Conservation (phyloP, 1,140 invertebrate genomes). For the Halesus radiatus region DNA sequence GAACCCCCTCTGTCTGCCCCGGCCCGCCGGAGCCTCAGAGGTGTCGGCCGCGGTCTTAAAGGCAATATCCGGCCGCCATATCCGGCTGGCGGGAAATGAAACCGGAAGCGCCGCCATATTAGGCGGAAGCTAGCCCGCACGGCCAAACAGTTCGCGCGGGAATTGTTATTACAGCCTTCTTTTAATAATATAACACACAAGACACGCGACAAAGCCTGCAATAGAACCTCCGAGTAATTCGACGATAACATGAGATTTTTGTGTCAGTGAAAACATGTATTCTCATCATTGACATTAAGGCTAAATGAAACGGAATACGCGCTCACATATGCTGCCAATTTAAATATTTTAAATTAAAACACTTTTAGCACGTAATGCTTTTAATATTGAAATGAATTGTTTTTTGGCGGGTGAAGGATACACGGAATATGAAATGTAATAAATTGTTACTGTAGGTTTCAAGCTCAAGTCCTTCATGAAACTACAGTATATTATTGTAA, state of each 20-base stretch:
- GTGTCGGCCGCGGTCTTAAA: constrained; percentile 69
- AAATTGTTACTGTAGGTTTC: too few species aligned
- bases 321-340: too few species aligned
- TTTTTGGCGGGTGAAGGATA: too few species aligned
- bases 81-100: constrained; percentile 69
- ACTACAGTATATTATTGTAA: too few species aligned
- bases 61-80: constrained; percentile 69
- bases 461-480: too few species aligned
- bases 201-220: constrained; percentile 3
- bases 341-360: too few species aligned
- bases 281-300: too few species aligned
- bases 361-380: too few species aligned
- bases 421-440: too few species aligned
- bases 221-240: not conserved
- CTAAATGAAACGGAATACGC: too few species aligned
- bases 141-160: constrained; percentile 33
- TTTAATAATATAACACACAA: constrained; percentile 19
- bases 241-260: not conserved
- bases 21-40: constrained; percentile 37
- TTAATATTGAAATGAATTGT: too few species aligned
- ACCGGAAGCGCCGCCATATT: constrained; percentile 71
- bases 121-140: constrained; percentile 61
- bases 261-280: too few species aligned
- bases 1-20: constrained; percentile 58
- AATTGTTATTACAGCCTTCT: constrained; percentile 28